A percentile compares a stretch with the other conserved stretches of the same genome.
phyloP scores from a whole-genome alignment of 2,888 invertebrate genomes.

The Lymantria dispar region DNA sequence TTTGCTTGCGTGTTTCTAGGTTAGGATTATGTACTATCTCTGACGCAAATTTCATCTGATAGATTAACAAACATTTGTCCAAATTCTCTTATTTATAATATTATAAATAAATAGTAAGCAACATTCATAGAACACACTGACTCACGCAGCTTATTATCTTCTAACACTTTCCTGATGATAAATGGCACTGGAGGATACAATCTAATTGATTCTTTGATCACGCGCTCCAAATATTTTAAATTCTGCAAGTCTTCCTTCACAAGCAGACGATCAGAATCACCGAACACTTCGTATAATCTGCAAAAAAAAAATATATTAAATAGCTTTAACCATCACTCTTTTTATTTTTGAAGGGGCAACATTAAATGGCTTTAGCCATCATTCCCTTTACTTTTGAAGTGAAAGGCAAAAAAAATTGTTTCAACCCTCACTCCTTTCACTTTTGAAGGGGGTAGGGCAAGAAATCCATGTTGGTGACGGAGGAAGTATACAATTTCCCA shows the following conservation, averaged over 20 bases:
- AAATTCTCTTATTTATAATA: neutral
- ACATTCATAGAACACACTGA: slow-evolving; percentile 11
- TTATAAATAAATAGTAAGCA: neutral
- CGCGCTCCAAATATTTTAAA: slow-evolving; percentile 63
- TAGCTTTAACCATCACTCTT: neutral
- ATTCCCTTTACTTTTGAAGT: too few species aligned
- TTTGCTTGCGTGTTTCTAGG: too few species aligned
- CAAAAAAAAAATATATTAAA: slow-evolving; percentile 10
- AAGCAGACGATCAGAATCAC: slow-evolving; percentile 55
- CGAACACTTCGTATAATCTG: slow-evolving; percentile 60
- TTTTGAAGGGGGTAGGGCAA: too few species aligned
- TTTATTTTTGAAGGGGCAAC: too few species aligned
- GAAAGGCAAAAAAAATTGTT: too few species aligned
- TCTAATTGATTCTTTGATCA: slow-evolving; percentile 65
- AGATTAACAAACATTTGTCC: too few species aligned
- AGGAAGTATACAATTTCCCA: too few species aligned
- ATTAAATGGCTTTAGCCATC: too few species aligned
- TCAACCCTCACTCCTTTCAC: too few species aligned
- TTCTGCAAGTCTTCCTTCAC: slow-evolving; percentile 60
- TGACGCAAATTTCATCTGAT: too few species aligned
- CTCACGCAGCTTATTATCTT: slow-evolving; percentile 67
- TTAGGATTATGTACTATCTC: too few species aligned
- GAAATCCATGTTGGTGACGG: too few species aligned
- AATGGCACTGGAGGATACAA: slow-evolving; percentile 71
- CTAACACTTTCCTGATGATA: slow-evolving; percentile 63